phyloP scores from a whole-genome alignment of 2,888 invertebrate genomes.

The Drosophila monieri region DNA sequence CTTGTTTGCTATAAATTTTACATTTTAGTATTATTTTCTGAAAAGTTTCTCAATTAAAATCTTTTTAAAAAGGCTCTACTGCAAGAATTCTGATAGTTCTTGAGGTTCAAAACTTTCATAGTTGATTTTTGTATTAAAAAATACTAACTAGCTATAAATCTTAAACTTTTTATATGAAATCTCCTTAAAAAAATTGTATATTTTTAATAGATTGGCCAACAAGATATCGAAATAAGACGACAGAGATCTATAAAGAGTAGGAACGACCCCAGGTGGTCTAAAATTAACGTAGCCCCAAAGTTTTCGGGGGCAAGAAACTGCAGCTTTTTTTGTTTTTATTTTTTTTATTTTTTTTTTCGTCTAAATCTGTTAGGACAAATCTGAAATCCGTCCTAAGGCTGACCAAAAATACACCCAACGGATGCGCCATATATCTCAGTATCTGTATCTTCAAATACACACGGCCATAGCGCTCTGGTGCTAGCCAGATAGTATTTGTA shows the following conservation, averaged over 20 bases:
- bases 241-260: neutral
- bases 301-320: conserved; percentile 29
- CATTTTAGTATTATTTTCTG: neutral
- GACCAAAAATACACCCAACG: conserved; percentile 34
- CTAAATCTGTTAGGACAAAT: conserved; percentile 15
- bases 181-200: neutral
- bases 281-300: conserved; percentile 51
- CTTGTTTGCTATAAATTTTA: no score
- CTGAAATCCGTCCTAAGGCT: conserved; percentile 24
- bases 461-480: no score
- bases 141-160: no score
- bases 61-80: no score
- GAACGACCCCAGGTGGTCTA: conserved; percentile 66
- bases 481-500: no score
- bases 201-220: neutral
- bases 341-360: neutral
- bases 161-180: no score
- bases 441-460: conserved; percentile 2
- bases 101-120: no score
- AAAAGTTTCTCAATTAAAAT: neutral
- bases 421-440: conserved; percentile 1
- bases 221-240: neutral
- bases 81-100: no score
- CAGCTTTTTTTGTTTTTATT: conserved; percentile 27
- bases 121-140: no score